These are phyloP conservation scores for Vannuccia rotundouncinata DNA, from an alignment of 2,888 invertebrate species.

Conservation along the genomic window DNA sequence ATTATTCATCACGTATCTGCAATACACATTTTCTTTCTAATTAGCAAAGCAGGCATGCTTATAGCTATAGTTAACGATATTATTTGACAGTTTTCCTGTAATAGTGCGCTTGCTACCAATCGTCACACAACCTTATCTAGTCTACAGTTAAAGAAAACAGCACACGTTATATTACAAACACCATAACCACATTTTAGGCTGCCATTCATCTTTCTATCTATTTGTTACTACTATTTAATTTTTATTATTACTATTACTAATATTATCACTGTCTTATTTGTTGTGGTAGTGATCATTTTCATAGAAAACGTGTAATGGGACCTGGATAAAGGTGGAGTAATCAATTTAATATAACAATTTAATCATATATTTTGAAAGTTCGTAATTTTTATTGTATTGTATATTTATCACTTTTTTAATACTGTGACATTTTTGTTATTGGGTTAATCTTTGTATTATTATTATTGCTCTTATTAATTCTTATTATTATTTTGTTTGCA, in stretches of 20 bases:
- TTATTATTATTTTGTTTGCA: conserved; percentile 23
- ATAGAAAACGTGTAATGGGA: too few species aligned
- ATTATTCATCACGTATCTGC: too few species aligned
- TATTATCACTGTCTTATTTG: too few species aligned
- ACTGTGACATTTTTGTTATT: conserved; percentile 23
- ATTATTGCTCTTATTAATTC: conserved; percentile 8
- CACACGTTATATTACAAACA: not conserved
- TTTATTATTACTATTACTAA: not conserved
- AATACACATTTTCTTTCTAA: too few species aligned
- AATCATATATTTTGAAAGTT: conserved; percentile 16
- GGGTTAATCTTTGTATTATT: conserved; percentile 17
- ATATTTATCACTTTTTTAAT: not conserved
- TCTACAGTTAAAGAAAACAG: not conserved
- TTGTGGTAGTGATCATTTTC: too few species aligned
- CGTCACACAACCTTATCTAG: not conserved
- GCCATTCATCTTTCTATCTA: not conserved
- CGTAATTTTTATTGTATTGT: not conserved
- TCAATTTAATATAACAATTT: too few species aligned
- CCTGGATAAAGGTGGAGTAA: too few species aligned
- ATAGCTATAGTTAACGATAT: too few species aligned
- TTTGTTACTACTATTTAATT: not conserved
- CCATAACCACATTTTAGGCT: not conserved
- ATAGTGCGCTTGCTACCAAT: not conserved
- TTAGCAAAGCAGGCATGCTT: too few species aligned
- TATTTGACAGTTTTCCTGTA: not conserved